A percentile compares a stretch with the other conserved stretches of the same genome.
Evolutionary conservation across 2,797 vertebrate species (phyloP).

Genomic region (Nyctibius grandis): DNA sequence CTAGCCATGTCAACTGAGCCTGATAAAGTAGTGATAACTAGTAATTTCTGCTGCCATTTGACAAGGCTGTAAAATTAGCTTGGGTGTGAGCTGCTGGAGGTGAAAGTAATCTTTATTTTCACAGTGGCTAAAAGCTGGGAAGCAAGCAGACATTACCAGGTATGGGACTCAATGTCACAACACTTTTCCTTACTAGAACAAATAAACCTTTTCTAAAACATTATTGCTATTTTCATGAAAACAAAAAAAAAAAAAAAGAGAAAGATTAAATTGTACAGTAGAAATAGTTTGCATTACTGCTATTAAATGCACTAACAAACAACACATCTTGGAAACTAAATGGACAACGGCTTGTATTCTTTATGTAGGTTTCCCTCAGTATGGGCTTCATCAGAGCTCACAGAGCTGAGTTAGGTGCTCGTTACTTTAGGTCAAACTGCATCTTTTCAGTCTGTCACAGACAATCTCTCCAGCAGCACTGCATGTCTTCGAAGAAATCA

Average conservation of each 20-base stretch:
- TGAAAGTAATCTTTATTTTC: conserved; percentile 16
- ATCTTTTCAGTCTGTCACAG: not conserved
- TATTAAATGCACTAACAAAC: not conserved
- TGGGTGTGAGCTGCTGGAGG: not conserved
- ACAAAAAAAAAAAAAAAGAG: not conserved
- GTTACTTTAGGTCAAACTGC: not conserved
- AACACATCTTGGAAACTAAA: not conserved
- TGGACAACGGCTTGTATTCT: not conserved
- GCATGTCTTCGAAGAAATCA: not conserved
- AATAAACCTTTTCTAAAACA: not conserved
- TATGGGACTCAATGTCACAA: not conserved
- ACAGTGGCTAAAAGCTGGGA: not conserved
- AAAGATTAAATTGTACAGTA: not conserved
- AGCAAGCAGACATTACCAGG: not conserved
- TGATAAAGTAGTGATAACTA: conserved; percentile 68
- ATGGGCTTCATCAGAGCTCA: not conserved
- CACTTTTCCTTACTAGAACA: not conserved
- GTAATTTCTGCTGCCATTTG: conserved; percentile 66
- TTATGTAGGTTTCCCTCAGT: not conserved
- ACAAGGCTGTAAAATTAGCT: conserved; percentile 64
- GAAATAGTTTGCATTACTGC: not conserved
- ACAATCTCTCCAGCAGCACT: not conserved
- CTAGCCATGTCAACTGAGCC: conserved; percentile 53
- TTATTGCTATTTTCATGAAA: not conserved
- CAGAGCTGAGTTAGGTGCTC: not conserved